A percentile compares a stretch with the other conserved stretches of the same genome.
Conservation (phyloP, 2,797 vertebrate genomes). For the Dermochelys coriacea region DNA sequence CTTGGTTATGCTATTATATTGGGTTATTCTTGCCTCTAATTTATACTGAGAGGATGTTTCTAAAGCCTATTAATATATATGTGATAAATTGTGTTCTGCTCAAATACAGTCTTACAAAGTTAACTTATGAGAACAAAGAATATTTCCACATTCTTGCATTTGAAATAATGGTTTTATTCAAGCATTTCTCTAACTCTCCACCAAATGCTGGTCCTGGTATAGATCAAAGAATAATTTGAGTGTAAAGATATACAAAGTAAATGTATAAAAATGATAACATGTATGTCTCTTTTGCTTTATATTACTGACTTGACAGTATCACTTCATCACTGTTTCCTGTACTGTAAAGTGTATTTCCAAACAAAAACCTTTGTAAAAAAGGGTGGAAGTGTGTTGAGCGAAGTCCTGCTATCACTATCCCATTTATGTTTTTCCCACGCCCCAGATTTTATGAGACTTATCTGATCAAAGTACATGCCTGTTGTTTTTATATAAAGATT, state of each 20-base stretch:
- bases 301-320: background rate
- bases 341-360: background rate
- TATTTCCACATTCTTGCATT: background rate
- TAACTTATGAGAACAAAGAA: background rate
- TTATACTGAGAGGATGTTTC: background rate
- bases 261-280: background rate
- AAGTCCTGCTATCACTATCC: background rate
- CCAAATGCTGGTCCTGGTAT: background rate
- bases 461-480: background rate
- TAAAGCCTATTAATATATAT: background rate
- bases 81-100: background rate
- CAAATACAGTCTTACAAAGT: background rate
- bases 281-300: background rate
- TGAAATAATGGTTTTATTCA: background rate
- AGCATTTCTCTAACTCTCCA: background rate
- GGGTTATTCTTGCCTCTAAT: background rate
- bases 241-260: background rate
- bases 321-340: background rate
- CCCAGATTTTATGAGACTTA: background rate
- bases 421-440: background rate
- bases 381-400: background rate
- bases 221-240: background rate
- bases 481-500: background rate
- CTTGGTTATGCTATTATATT: background rate
- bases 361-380: background rate